Evolutionary conservation across 2,888 invertebrate genomes (phyloP).

Genomic region (Candidula unifasciata): DNA sequence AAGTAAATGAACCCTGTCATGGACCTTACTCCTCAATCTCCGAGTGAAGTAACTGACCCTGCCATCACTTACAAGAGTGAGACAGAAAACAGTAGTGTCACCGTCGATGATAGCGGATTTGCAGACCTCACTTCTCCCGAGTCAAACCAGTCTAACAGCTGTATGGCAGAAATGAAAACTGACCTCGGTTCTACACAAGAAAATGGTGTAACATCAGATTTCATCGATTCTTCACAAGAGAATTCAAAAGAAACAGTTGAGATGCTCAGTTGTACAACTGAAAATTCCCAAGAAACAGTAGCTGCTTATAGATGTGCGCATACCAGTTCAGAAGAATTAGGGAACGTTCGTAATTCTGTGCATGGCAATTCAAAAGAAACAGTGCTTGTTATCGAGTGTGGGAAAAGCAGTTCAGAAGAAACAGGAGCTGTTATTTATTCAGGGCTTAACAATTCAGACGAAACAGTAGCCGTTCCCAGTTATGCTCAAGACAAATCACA

Average conservation of each 20-base stretch:
- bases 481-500: background rate
- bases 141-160: background rate
- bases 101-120: background rate
- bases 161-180: too few species aligned
- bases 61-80: too few species aligned
- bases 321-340: too few species aligned
- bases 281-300: too few species aligned
- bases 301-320: too few species aligned
- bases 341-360: too few species aligned
- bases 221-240: too few species aligned
- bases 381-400: background rate
- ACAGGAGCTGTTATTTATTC: background rate
- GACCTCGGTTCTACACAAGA: too few species aligned
- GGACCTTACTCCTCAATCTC: constrained; percentile 5
- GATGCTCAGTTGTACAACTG: too few species aligned
- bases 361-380: too few species aligned
- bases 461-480: background rate
- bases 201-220: too few species aligned
- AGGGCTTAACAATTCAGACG: background rate
- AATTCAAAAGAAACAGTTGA: too few species aligned
- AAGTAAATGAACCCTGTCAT: background rate
- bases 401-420: background rate
- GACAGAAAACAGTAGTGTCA: background rate
- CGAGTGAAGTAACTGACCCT: background rate
- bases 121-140: constrained; percentile 4